Percentiles rank a stretch among this genome's conserved stretches.
phyloP scores from a whole-genome alignment of 1,140 invertebrate species.

The Akabosia matsudoensis region DNA sequence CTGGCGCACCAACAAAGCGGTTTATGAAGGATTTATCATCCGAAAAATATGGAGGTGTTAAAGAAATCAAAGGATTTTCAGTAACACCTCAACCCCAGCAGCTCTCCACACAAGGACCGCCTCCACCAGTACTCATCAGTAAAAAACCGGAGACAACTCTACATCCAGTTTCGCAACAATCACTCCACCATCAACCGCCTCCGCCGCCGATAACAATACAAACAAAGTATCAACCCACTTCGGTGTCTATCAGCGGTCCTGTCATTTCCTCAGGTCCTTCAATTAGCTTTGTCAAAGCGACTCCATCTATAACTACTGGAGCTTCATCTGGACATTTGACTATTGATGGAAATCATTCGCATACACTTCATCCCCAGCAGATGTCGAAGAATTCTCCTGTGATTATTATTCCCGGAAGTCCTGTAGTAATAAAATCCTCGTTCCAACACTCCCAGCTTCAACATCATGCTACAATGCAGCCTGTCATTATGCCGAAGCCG shows the following conservation, averaged over 20 bases:
- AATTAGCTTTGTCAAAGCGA: not conserved
- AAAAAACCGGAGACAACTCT: not conserved
- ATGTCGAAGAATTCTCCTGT: not conserved
- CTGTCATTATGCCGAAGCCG: not conserved
- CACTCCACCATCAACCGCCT: not conserved
- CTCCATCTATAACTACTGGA: not conserved
- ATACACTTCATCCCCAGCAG: not conserved
- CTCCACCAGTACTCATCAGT: not conserved
- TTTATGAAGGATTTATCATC: conserved; percentile 2
- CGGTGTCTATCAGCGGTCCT: not conserved
- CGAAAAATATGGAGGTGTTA: not conserved
- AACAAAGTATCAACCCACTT: conserved; percentile 1
- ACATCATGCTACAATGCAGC: not conserved
- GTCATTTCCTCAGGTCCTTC: not conserved
- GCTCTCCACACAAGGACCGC: not conserved
- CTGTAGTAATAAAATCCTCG: not conserved
- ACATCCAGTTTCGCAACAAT: not conserved
- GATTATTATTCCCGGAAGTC: not conserved
- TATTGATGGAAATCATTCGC: not conserved
- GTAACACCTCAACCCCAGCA: not conserved
- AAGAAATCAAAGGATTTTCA: not conserved
- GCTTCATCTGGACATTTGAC: not conserved
- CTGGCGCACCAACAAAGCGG: not conserved
- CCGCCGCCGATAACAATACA: conserved; percentile 8
- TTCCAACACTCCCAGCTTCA: not conserved